phyloP scores from a whole-genome alignment of 1,140 invertebrate species.

The Listronotus oregonensis region DNA sequence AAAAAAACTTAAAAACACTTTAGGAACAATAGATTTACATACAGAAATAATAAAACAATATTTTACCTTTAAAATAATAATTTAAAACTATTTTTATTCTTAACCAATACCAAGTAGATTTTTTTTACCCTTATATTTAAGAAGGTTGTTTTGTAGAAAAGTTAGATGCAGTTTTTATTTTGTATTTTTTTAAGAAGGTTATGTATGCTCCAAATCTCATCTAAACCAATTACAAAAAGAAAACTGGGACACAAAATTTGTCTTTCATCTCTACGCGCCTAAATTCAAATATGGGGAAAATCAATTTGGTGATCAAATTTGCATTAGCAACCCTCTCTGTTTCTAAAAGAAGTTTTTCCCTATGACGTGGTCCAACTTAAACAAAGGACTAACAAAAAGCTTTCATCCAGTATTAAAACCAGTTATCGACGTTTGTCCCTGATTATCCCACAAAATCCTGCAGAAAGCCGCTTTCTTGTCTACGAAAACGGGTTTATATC shows the following conservation, averaged over 20 bases:
- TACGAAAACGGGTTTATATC: slow-evolving; percentile 31
- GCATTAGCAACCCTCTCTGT: slow-evolving; percentile 26
- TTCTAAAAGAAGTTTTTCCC: slow-evolving; percentile 16
- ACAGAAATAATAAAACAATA: too few species aligned
- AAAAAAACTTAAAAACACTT: too few species aligned
- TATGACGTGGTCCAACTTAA: slow-evolving; percentile 19
- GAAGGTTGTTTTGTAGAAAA: too few species aligned
- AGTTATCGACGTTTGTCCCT: slow-evolving; percentile 31
- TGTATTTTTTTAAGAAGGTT: too few species aligned
- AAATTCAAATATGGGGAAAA: slow-evolving; percentile 33
- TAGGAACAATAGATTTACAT: too few species aligned
- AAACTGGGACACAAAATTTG: slow-evolving; percentile 17
- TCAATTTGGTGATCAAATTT: slow-evolving; percentile 38
- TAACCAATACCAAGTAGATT: too few species aligned
- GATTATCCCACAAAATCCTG: slow-evolving; percentile 37
- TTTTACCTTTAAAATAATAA: too few species aligned
- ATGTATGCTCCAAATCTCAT: background rate
- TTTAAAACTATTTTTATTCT: too few species aligned
- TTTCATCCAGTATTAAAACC: slow-evolving; percentile 37
- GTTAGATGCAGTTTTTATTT: too few species aligned
- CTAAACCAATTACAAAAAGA: background rate
- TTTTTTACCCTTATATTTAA: too few species aligned
- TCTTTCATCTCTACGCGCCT: slow-evolving; percentile 4
- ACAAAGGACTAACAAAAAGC: slow-evolving; percentile 38
- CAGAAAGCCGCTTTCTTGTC: slow-evolving; percentile 31